A percentile compares a stretch with the other conserved stretches of the same genome.
Evolutionary conservation across 2,797 vertebrate genomes (phyloP).

Genomic region (Lepidocolaptes lacrymiger): DNA sequence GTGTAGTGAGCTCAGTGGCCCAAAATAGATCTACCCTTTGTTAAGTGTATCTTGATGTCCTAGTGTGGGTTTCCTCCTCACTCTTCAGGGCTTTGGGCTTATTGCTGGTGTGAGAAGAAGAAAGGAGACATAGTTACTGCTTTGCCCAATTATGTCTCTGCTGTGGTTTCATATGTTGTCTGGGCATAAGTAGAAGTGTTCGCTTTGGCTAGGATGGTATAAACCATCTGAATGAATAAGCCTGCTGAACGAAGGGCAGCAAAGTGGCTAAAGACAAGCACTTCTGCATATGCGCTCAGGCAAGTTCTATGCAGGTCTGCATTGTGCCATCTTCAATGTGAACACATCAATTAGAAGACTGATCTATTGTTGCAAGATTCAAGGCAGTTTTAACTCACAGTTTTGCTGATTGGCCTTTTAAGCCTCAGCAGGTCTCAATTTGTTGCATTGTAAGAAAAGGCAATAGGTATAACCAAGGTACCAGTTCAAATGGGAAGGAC

Average conservation of each 20-base stretch:
- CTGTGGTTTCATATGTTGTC: not conserved
- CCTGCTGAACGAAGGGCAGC: not conserved
- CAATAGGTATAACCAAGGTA: fast-evolving
- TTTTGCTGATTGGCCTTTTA: not conserved
- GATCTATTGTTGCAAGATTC: not conserved
- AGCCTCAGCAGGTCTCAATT: not conserved
- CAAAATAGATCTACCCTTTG: not conserved
- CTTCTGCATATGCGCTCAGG: fast-evolving
- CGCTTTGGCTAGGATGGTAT: not conserved
- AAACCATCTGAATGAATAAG: too few species aligned
- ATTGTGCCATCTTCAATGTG: not conserved
- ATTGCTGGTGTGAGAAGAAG: not conserved
- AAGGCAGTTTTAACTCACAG: not conserved
- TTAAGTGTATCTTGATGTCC: not conserved
- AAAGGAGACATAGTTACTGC: not conserved
- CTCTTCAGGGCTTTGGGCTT: not conserved
- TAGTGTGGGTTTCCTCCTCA: not conserved
- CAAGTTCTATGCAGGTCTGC: not conserved
- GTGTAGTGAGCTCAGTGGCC: not conserved
- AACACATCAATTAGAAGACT: not conserved
- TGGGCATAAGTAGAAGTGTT: not conserved
- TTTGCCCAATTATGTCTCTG: not conserved
- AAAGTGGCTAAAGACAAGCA: not conserved
- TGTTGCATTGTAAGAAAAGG: not conserved
- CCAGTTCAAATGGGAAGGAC: not conserved